phyloP scores from a whole-genome alignment of 2,888 invertebrate genomes.

The Cryptosula pallasiana region DNA sequence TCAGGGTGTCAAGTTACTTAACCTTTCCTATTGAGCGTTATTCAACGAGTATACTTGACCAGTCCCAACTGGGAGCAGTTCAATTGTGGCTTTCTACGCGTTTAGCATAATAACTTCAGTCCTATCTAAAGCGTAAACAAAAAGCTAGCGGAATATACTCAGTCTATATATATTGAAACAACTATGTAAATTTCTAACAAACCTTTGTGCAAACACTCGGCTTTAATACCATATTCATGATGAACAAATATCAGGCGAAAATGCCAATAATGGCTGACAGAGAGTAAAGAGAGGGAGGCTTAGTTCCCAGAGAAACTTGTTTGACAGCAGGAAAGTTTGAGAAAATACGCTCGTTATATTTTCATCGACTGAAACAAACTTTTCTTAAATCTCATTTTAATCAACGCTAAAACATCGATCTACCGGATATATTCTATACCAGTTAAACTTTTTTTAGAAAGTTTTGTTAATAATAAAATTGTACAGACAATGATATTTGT shows the following conservation, averaged over 20 bases:
- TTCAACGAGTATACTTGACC: conserved; percentile 10
- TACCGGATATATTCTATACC: not conserved
- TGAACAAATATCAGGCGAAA: conserved; percentile 17
- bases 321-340: too few relatives aligned
- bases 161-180: conserved; percentile 16
- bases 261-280: not conserved
- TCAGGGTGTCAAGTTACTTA: too few relatives aligned
- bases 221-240: conserved; percentile 24
- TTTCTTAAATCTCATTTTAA: too few relatives aligned
- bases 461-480: not conserved
- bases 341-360: too few relatives aligned
- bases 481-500: not conserved
- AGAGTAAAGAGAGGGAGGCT: not conserved
- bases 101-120: conserved; percentile 13
- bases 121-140: conserved; percentile 14
- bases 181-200: conserved; percentile 23
- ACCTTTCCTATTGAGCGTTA: not conserved
- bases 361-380: too few relatives aligned
- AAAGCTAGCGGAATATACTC: conserved; percentile 12
- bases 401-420: too few relatives aligned
- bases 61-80: not conserved
- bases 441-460: not conserved
- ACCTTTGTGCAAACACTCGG: conserved; percentile 15
- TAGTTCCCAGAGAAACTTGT: not conserved
- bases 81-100: not conserved